phyloP scores from a whole-genome alignment of 2,888 invertebrate genomes.

The Cephonodes hylas region DNA sequence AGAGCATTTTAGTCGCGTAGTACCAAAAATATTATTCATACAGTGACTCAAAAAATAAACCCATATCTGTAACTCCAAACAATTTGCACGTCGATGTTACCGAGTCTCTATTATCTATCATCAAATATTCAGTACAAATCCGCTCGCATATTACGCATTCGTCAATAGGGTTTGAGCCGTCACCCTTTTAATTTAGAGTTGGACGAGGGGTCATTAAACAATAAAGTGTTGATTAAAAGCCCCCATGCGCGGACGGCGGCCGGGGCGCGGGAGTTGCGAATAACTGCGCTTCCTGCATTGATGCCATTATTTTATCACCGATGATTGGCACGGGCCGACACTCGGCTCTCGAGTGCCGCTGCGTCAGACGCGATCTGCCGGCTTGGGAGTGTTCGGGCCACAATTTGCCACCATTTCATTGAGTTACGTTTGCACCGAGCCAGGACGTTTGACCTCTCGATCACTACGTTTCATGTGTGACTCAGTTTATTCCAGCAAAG shows the following conservation, averaged over 20 bases:
- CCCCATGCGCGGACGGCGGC: constrained; percentile 72
- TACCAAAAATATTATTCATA: not conserved
- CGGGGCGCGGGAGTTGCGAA: constrained; percentile 57
- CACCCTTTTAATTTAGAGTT: constrained; percentile 80
- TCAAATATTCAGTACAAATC: constrained; percentile 70
- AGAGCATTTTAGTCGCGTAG: too few species aligned
- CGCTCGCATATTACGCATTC: constrained; percentile 72
- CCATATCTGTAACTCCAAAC: not conserved
- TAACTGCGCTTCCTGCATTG: constrained; percentile 75
- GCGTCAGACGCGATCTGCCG: not conserved
- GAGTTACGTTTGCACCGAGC: not conserved
- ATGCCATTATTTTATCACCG: constrained; percentile 77
- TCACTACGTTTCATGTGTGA: not conserved
- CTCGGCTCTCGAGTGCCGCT: constrained; percentile 32
- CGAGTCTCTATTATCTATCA: constrained; percentile 57
- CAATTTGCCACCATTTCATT: constrained; percentile 21
- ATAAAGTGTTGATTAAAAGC: constrained; percentile 82
- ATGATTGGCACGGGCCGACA: constrained; percentile 71
- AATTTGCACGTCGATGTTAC: not conserved
- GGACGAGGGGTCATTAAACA: constrained; percentile 81
- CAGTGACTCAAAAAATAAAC: not conserved
- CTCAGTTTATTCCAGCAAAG: not conserved
- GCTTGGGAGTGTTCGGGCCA: not conserved
- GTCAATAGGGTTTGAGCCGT: constrained; percentile 78
- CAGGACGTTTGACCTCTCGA: not conserved